These are phyloP conservation scores for Coleophora flavipennella DNA, from an alignment of 2,888 invertebrate genomes.

Conservation along the genomic window DNA sequence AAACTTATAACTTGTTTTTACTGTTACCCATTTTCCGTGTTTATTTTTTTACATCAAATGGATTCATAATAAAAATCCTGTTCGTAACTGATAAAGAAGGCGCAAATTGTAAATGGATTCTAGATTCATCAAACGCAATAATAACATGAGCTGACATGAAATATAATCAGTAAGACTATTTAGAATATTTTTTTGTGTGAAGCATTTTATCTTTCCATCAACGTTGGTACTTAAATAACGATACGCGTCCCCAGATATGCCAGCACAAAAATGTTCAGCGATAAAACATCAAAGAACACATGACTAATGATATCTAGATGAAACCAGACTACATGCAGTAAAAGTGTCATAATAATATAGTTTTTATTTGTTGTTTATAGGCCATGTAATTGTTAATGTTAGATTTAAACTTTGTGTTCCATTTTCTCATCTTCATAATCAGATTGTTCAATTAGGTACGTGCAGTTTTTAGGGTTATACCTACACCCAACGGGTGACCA, in stretches of 20 bases:
- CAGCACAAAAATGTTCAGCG: conserved; percentile 53
- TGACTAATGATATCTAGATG: conserved; percentile 62
- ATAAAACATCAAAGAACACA: conserved; percentile 61
- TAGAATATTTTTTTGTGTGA: conserved; percentile 30
- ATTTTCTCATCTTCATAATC: too few relatives aligned
- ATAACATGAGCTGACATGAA: conserved; percentile 2
- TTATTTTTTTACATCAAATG: too few relatives aligned
- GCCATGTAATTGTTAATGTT: conserved; percentile 37
- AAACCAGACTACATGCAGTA: conserved; percentile 59
- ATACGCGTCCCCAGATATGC: conserved; percentile 33
- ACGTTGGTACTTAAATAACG: conserved; percentile 37
- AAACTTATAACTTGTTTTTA: too few relatives aligned
- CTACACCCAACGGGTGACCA: too few relatives aligned
- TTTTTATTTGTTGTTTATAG: conserved; percentile 40
- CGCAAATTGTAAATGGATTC: too few relatives aligned
- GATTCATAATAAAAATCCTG: too few relatives aligned
- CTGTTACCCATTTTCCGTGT: too few relatives aligned
- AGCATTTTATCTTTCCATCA: conserved; percentile 35
- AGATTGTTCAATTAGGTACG: too few relatives aligned
- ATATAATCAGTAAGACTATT: conserved; percentile 9
- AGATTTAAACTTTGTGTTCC: conserved; percentile 2
- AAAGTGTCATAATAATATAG: conserved; percentile 50
- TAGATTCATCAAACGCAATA: conserved; percentile 1
- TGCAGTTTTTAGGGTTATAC: too few relatives aligned
- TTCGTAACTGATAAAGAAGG: too few relatives aligned